phyloP scores from a whole-genome alignment of 2,888 invertebrate genomes.

The Polydesmus complanatus region DNA sequence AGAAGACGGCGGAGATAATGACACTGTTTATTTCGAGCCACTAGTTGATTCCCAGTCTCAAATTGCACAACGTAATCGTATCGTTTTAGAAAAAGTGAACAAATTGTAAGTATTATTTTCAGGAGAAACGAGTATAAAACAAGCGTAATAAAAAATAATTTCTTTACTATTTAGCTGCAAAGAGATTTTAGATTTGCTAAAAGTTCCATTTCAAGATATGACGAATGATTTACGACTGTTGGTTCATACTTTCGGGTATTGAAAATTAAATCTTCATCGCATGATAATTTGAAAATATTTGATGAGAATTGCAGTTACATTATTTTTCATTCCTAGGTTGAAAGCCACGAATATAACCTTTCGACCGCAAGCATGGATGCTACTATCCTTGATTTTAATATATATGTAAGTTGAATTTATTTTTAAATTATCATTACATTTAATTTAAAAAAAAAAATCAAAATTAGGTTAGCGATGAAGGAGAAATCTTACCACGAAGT shows the following conservation, averaged over 20 bases:
- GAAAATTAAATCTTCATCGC: too few species aligned
- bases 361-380: slow-evolving; percentile 54
- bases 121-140: background rate
- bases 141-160: background rate
- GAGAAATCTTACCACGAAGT: background rate
- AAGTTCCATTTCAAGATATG: background rate
- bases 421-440: background rate
- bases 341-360: slow-evolving; percentile 56
- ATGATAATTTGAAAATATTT: too few species aligned
- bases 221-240: background rate
- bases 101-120: slow-evolving; percentile 39
- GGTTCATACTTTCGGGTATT: slow-evolving; percentile 10
- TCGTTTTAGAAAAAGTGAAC: slow-evolving; percentile 51
- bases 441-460: background rate
- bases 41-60: slow-evolving; percentile 52
- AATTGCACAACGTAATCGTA: slow-evolving; percentile 48
- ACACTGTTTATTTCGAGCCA: slow-evolving; percentile 32
- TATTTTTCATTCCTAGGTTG: slow-evolving; percentile 53
- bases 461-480: background rate
- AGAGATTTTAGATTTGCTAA: background rate
- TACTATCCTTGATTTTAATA: slow-evolving; percentile 52
- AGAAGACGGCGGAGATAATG: too few species aligned
- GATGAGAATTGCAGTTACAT: too few species aligned
- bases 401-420: slow-evolving; percentile 42
- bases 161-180: background rate